Base-by-base conservation (phyloP, 2,888 invertebrate genomes). In the Stomorhina lunata region DNA sequence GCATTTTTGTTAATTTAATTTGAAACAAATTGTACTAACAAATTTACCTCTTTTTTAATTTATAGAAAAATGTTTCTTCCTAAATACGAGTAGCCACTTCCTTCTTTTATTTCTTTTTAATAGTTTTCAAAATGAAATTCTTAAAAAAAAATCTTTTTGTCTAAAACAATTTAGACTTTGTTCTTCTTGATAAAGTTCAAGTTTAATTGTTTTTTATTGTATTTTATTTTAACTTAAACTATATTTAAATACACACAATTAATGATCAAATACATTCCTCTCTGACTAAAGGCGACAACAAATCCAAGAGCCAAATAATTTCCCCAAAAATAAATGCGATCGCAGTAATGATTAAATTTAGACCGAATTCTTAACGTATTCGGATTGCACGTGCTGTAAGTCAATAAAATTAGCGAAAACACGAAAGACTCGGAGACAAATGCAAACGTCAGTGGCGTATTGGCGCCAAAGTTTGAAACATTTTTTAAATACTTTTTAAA, bases 321-420 rank as follows among this genome's bases (percentile, higher is more conserved):
- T 34, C n/a, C n/a, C n/a, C n/a, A 20, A 69, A 57, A 7, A 7
- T 15, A 34, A 45, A 45, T 25, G 15, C 17, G 15, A 27, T 32
- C 43, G 65, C 32, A 34, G 37, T 32, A 27, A 43, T 5, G 20
- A 0, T 27, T 50, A 45, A 75, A 57, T 57, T 71, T 27, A 48
- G 25, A 50, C 29, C 17, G 80, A 63, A 50, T 50, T 66, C 37
- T 80, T 83, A 50, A 40, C 76, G 59, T 80, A 73, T 73, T 43
- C n/a, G n/a, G n/a, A 12, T 22, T 59, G 73, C 85, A 86, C 86
- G 86, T 85, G 86, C 82, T 83, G 59, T 25, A 79, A 73, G 37
- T 50, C 71, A 48, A 10, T n/a, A 43, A 22, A 15, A 45, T 45
- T n/a, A 29, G 50, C 17, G 10, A 9, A 6, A 10, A 10, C 43